Evolutionary conservation across 2,888 invertebrate genomes (phyloP).

Genomic region (Eilema depressum): DNA sequence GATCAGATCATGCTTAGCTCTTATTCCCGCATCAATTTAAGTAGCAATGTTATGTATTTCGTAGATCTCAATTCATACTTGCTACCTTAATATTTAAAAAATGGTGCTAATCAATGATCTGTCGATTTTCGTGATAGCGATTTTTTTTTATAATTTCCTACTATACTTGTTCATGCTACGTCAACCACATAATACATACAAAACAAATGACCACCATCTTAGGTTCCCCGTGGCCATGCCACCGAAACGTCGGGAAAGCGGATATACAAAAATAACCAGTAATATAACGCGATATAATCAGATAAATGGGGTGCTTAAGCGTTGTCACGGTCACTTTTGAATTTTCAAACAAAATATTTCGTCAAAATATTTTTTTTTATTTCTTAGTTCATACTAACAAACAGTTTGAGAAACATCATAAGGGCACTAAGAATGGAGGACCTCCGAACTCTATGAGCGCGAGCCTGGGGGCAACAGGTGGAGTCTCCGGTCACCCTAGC

Average conservation of each 20-base stretch:
- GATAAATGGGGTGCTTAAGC: slow-evolving; percentile 4
- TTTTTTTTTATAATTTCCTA: background rate
- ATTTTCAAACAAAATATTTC: background rate
- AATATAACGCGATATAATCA: slow-evolving; percentile 33
- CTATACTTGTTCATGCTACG: slow-evolving; percentile 4
- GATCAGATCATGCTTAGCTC: background rate
- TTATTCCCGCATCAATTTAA: background rate
- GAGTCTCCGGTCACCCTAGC: too few species aligned
- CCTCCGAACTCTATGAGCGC: too few species aligned
- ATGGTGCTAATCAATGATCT: background rate
- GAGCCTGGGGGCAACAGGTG: too few species aligned
- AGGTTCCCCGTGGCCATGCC: slow-evolving; percentile 2
- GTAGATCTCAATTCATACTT: background rate
- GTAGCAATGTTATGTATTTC: background rate
- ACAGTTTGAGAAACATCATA: too few species aligned
- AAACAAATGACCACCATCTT: slow-evolving; percentile 4
- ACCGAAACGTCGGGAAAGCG: slow-evolving; percentile 4
- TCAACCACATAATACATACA: slow-evolving; percentile 4
- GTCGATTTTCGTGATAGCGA: background rate
- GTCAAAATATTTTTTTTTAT: background rate
- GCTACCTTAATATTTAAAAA: background rate
- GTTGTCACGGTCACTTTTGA: slow-evolving; percentile 1
- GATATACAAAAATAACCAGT: slow-evolving; percentile 2
- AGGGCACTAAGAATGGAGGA: too few species aligned
- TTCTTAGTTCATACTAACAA: background rate